Evolutionary conservation across 53 echinoderm and acorn worm species (phyloP), one percentile per base, ranked within the genome.

Genomic region (Henricia sp.): DNA sequence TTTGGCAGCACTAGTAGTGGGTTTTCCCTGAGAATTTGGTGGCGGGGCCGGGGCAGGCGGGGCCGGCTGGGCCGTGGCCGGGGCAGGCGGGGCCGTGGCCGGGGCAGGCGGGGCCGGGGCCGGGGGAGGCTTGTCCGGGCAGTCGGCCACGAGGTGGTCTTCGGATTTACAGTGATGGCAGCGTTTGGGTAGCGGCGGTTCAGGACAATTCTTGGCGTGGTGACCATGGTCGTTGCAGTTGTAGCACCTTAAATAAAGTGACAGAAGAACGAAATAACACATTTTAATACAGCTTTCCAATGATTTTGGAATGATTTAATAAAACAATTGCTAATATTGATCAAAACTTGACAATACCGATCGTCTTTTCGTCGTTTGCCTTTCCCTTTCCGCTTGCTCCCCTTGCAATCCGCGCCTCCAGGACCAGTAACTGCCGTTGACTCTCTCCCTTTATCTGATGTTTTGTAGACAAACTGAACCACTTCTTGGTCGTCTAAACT

Each of bases 151-250:
- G 26, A 97, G 88, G 90, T 97, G 97, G 25, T 97, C 92, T 32
- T 97, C 97, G 19, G 97, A 92, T 26, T 94, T 84, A 82, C 97
- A 97, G 65, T 90, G 92, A 74, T 97, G 94, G 73, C 97, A 97
- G 50, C 90, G 88, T 67, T 97, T 97, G 48, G 94, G 94, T 71
- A 92, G 82, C 3, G 92, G 93, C 1, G 97, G 97, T 68, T 88
- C 65, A 23, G 92, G 86, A 44, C 97, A 97, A 84, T 96, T 92
- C 88, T 97, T 97, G 69, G 97, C 97, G 46, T 97, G 92, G 84
- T 97, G 97, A 11, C 97, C 97, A 6, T 87, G 85, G n/a, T 97
- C 87, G 67, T 90, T 92, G 67, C 97, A 97, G 71, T 97, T 97
- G 70, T 92, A 97, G 84, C 97, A 97, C 86, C 97, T 97, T 29